A percentile compares a stretch with the other conserved stretches of the same genome.
Evolutionary conservation across 2,113 vertebrate genomes (phyloP).

Genomic region (Tetrax tetrax): DNA sequence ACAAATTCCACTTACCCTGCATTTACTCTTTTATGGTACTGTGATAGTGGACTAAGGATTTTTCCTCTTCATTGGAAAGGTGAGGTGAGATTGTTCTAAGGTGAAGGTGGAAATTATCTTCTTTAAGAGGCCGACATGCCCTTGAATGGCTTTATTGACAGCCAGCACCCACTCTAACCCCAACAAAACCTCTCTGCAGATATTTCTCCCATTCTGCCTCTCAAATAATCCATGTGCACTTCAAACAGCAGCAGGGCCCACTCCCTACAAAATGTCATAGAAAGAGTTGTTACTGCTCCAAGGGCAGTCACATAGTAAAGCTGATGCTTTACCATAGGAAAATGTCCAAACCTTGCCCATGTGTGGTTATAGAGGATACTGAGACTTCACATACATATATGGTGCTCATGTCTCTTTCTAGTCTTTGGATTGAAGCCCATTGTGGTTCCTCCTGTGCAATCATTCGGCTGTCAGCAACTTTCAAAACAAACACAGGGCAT

Average conservation of each 20-base stretch:
- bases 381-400: not conserved
- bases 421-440: not conserved
- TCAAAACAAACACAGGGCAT: not conserved
- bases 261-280: not conserved
- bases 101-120: not conserved
- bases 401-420: not conserved
- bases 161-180: not conserved
- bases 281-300: not conserved
- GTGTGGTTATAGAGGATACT: rapidly evolving
- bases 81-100: not conserved
- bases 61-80: not conserved
- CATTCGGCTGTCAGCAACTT: not conserved
- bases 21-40: not conserved
- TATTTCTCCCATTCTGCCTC: not conserved
- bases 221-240: not conserved
- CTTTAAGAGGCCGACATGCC: not conserved
- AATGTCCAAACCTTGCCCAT: not conserved
- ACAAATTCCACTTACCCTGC: not conserved
- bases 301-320: not conserved
- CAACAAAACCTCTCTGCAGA: not conserved
- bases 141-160: not conserved
- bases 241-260: not conserved
- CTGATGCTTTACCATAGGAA: not conserved
- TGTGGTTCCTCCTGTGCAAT: not conserved
- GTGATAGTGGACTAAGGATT: not conserved